A percentile compares a stretch with the other conserved stretches of the same genome.
Conservation (phyloP, 2,888 invertebrate genomes). For the Troides aeacus region DNA sequence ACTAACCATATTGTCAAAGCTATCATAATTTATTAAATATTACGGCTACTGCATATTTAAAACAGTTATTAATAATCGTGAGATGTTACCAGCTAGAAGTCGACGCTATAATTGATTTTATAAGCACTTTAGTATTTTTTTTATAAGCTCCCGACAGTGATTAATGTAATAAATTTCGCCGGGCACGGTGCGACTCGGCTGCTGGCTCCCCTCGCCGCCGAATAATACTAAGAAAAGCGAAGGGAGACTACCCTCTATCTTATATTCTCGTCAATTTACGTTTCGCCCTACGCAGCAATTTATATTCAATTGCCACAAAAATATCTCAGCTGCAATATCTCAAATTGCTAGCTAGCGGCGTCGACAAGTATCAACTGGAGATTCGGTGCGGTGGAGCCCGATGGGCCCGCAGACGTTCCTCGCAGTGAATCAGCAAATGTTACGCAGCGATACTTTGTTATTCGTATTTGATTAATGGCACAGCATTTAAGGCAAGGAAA, state of each 20-base stretch:
- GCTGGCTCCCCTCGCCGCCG: slow-evolving; percentile 47
- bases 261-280: slow-evolving; percentile 40
- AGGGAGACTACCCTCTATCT: slow-evolving; percentile 50
- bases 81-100: slow-evolving; percentile 63
- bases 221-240: slow-evolving; percentile 61
- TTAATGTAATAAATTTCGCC: slow-evolving; percentile 74
- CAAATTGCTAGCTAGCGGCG: slow-evolving; percentile 56
- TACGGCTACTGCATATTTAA: background rate
- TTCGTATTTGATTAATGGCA: slow-evolving; percentile 61
- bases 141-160: slow-evolving; percentile 74
- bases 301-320: slow-evolving; percentile 62
- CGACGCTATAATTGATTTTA: slow-evolving; percentile 73
- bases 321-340: slow-evolving; percentile 55
- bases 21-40: too few relatives aligned
- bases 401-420: slow-evolving; percentile 56
- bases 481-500: slow-evolving; percentile 38
- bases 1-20: too few relatives aligned
- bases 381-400: slow-evolving; percentile 65
- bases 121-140: slow-evolving; percentile 68
- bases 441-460: slow-evolving; percentile 60
- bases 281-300: slow-evolving; percentile 45
- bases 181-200: slow-evolving; percentile 43
- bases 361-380: slow-evolving; percentile 52
- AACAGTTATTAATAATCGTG: slow-evolving; percentile 33
- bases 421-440: slow-evolving; percentile 46